These are phyloP conservation scores for Metallyticus violacea DNA, from an alignment of 2,888 invertebrate species.

Conservation along the genomic window DNA sequence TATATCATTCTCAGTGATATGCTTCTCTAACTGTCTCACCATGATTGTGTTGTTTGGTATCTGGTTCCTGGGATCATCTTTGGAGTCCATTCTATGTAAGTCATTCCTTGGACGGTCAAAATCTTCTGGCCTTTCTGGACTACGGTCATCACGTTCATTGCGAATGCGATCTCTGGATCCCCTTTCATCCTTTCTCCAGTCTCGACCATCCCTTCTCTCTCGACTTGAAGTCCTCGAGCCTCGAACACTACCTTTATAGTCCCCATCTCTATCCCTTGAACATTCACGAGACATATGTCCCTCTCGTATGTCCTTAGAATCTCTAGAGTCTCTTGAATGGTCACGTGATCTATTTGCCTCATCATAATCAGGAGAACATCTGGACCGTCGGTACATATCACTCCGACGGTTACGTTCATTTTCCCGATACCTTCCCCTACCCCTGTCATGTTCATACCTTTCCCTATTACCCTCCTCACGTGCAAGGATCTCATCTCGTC, in stretches of 20 bases:
- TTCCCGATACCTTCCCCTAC: background rate
- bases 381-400: background rate
- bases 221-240: background rate
- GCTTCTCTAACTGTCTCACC: conserved; percentile 69
- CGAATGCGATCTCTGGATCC: background rate
- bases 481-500: background rate
- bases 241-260: background rate
- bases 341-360: background rate
- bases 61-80: conserved; percentile 53
- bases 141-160: background rate
- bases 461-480: background rate
- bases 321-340: background rate
- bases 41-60: conserved; percentile 70
- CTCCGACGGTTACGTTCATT: background rate
- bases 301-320: background rate
- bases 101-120: background rate
- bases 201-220: background rate
- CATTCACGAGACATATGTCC: background rate
- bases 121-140: background rate
- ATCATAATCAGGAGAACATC: background rate
- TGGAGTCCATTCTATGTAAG: background rate
- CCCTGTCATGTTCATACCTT: background rate
- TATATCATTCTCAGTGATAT: conserved; percentile 78
- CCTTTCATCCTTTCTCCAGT: conserved; percentile 3
- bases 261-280: background rate